Base-by-base conservation (phyloP, 1,140 invertebrate genomes). In the Drosophila murphyi region DNA sequence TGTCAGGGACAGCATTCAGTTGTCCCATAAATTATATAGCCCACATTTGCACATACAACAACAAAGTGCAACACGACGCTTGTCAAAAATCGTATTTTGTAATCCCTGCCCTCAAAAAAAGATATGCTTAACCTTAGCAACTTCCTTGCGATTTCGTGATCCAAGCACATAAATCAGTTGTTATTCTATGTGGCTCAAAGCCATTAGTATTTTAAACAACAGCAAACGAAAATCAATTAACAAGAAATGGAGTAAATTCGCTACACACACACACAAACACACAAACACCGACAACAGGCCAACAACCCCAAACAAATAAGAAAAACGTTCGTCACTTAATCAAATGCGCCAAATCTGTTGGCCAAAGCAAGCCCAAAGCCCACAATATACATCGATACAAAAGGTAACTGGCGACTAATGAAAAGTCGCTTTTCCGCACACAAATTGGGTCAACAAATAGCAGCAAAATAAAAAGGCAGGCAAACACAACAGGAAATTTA, bases 391-490 rank as follows among this genome's bases (percentile, higher is more conserved):
- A 5, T 31, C 29, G 7, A 72, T 67, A 72, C 51, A 78, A 86
- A 80, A 62, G 57, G 57, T 50, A 76, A 78, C 78, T 75, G 68
- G 50, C 34, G 72, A 50, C 83, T 88, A 88, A 88, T 88, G 83
- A 88, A 88, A 88, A 88, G 85, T 78, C 80, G 80, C 85, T 88
- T 88, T 87, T 80, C 63, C 83, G 52, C 83, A 59, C 83, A 59
- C 72, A 88, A 88, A 88, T 88, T 88, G 77, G 83, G 83, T 88
- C 85, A 88, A 48, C 85, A 69, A 52, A 55, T 32, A 64, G 48
- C 39, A 60, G 7, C 37, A 43, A 6, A 43, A n/a, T n/a, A 4
- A 62, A 47, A 63, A 61, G 74, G 61, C 74, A 12, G 48, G 65
- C 70, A 78, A 80, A 34, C 10, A 43, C 39, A n/a, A 82, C 83